Conservation (phyloP, 2,888 invertebrate species). For the Idaea dimidiata region DNA sequence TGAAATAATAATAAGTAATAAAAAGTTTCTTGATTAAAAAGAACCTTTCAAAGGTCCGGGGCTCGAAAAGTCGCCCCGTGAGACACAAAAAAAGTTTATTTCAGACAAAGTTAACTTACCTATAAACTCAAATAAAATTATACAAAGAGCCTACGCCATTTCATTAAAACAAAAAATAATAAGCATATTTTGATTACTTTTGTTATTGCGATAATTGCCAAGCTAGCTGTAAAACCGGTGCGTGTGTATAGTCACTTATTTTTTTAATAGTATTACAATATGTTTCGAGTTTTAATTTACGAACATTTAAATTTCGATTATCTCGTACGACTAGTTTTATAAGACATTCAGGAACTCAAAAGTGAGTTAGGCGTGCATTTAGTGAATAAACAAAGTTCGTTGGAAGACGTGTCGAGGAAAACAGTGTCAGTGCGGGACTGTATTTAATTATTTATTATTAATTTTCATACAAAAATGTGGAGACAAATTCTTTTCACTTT, state of each 20-base stretch:
- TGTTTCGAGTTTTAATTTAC: neutral
- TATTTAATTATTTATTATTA: neutral
- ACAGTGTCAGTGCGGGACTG: neutral
- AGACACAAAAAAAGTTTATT: too few relatives aligned
- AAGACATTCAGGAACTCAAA: neutral
- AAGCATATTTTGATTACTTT: neutral
- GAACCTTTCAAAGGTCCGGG: too few relatives aligned
- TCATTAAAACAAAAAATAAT: neutral
- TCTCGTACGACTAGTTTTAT: neutral
- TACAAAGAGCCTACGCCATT: neutral
- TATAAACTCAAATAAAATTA: neutral
- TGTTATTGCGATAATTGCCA: neutral
- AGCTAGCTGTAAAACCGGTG: neutral
- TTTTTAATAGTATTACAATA: too few relatives aligned
- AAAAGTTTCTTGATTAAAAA: too few relatives aligned
- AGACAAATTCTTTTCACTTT: neutral
- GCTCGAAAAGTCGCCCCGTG: too few relatives aligned
- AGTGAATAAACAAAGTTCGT: neutral
- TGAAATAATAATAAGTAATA: too few relatives aligned
- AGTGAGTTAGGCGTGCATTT: neutral
- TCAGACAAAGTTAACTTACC: too few relatives aligned
- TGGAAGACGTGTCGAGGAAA: neutral
- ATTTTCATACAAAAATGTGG: neutral
- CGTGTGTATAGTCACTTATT: neutral
- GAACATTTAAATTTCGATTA: neutral